Evolutionary conservation across 2,113 vertebrate species (phyloP), one percentile per base, ranked within the genome.

Genomic region (Clarias macrocephalus): DNA sequence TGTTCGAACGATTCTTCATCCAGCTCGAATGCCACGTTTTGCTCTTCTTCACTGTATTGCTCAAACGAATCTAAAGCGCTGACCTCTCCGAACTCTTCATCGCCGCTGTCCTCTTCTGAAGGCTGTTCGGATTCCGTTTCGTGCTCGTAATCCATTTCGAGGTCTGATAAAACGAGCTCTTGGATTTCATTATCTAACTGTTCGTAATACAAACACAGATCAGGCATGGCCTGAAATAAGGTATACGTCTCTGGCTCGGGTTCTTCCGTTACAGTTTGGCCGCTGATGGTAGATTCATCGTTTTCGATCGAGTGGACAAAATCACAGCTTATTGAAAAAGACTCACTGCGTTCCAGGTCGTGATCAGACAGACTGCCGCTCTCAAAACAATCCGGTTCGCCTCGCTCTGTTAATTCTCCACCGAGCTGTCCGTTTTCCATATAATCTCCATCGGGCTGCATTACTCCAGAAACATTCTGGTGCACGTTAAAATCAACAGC

Each of bases 311-410:
- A 86, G 25, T 72, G 42, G 37, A 68, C 84, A 42, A 79, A 80
- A 84, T 30, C 33, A 21, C 66, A 54, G 77, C 62, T 82, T 15
- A 80, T 59, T 82, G 85, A 65, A 84, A 93, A 94, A 92, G 90
- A 90, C 91, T 94, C 93, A 91, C 93, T 89, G 89, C 70, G 92
- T 85, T 92, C 92, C 91, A 82, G 70, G 88, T 93, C 92, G 91
- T 91, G 88, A 16, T 94, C 90, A 82, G 86, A 92, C 88, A 86
- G 82, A 68, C 91, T 90, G 88, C 91, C 93, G 92, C 91, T 93
- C 89, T 90, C 90, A 0, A 68, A 82, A 48, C 90, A 89, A 62
- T 92, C 88, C 30, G 87, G 92, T 88, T 89, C 65, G 63, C 91
- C 86, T 33, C 65, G 82, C 62, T 91, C 89, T 63, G 63, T 48